Percentiles rank a stretch among this genome's conserved stretches.
Conservation (phyloP, 2,888 invertebrate species). For the Branchellion lobata region DNA sequence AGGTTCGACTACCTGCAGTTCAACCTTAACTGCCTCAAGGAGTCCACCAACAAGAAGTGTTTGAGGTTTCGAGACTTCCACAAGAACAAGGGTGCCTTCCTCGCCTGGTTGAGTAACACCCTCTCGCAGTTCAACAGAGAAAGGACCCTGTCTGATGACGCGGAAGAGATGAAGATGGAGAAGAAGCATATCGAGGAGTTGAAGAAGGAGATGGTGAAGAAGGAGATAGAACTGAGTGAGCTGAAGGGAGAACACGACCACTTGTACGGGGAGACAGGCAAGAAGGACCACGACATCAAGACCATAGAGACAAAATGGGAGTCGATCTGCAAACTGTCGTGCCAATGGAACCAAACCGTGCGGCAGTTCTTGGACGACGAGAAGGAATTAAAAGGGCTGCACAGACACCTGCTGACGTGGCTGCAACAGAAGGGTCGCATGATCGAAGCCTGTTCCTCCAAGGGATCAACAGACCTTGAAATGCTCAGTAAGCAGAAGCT, state of each 20-base stretch:
- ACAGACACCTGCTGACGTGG: conserved; percentile 81
- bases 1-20: conserved; percentile 16
- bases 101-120: background rate
- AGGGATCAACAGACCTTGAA: conserved; percentile 83
- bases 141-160: background rate
- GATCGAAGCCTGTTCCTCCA: conserved; percentile 70
- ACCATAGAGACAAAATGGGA: conserved; percentile 65
- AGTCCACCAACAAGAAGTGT: background rate
- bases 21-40: background rate
- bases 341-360: conserved; percentile 55
- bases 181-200: conserved; percentile 81
- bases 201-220: conserved; percentile 67
- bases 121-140: background rate
- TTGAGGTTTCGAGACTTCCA: background rate
- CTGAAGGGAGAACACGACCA: conserved; percentile 77
- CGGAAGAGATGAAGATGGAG: background rate
- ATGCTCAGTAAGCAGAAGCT: conserved; percentile 70
- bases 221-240: conserved; percentile 69
- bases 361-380: conserved; percentile 73
- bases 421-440: conserved; percentile 88
- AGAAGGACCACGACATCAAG: conserved; percentile 76
- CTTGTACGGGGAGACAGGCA: conserved; percentile 76
- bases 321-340: conserved; percentile 52
- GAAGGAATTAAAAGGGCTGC: conserved; percentile 86
- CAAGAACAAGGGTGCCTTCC: background rate